Evolutionary conservation across 2,113 vertebrate species (phyloP), one percentile per base, ranked within the genome.

Genomic region (Balaenoptera acutorostrata): DNA sequence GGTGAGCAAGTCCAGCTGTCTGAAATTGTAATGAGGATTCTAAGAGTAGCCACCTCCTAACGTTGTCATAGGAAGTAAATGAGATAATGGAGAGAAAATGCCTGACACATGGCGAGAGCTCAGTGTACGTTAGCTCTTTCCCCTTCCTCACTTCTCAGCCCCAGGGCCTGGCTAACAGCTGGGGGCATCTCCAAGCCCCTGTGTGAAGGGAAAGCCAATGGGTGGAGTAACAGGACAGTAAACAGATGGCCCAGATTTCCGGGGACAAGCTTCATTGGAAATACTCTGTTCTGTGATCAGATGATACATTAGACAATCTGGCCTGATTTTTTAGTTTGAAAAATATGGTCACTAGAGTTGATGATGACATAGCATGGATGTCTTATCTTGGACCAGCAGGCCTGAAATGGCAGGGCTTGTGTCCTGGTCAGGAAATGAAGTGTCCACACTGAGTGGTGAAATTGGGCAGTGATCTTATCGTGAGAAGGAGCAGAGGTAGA

Each of bases 161-260:
- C 39, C 64, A 78, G 66, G 33, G 72, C 71, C 93, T 98, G 96
- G 66, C 27, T 97, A 93, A 95, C 72, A 97, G 82, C 96, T 97
- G 90, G 83, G 68, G 74, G n/a, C 49, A 93, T 92, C 93, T 91
- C 86, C 31, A 88, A 69, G 69, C 68, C 86, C 95, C 21, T 95
- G 74, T 84, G 84, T 86, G 86, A 96, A 86, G 72, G 33, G 33
- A n/a, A 89, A 81, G 84, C 49, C 87, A 88, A 84, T 87, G 84
- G 92, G 83, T 88, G 41, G 69, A 92, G 71, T 91, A 87, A 94
- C 18, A 91, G 63, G 92, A 93, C 93, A 96, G 59, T 93, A 87
- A 96, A 80, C 71, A 96, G 87, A 96, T 97, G 94, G 92, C 75
- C 90, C 75, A 93, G 86, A 96, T 96, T 97, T 96, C 92, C 4